Percentiles rank a stretch among this genome's conserved stretches.
These are phyloP conservation scores for Cephalopachus bancanus DNA, from an alignment of 2,797 vertebrate species.

Conservation along the genomic window DNA sequence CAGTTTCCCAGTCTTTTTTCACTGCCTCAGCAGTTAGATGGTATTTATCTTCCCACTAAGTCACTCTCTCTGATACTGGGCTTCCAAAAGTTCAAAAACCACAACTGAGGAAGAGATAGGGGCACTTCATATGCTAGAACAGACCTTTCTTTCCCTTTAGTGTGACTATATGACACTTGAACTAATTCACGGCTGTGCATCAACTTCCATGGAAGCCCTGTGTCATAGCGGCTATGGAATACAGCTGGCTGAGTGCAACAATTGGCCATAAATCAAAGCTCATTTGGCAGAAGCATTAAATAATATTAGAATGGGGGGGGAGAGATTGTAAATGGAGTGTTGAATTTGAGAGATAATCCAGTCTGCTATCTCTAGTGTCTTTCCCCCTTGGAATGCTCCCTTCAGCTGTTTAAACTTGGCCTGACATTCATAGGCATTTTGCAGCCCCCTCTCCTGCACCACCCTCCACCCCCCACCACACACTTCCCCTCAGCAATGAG, in stretches of 20 bases:
- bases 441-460: neutral
- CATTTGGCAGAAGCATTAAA: slow-evolving; percentile 29
- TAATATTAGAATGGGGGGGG: neutral
- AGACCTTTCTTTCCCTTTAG: neutral
- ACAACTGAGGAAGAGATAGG: neutral
- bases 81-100: neutral
- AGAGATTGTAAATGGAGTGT: neutral
- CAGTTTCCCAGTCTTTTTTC: neutral
- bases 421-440: slow-evolving; percentile 76
- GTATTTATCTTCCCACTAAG: neutral
- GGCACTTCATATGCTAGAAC: neutral
- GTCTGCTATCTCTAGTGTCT: neutral
- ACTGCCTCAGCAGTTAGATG: neutral
- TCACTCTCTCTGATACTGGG: neutral
- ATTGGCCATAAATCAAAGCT: slow-evolving; percentile 36
- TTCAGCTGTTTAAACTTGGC: slow-evolving; percentile 85
- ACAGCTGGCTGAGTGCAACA: neutral
- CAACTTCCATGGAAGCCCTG: neutral
- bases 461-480: neutral
- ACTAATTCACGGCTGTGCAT: neutral
- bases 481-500: slow-evolving; percentile 80
- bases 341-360: slow-evolving; percentile 68
- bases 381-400: slow-evolving; percentile 77
- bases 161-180: neutral
- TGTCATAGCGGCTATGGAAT: neutral